phyloP scores from a whole-genome alignment of 2,113 vertebrate species.

The mouse (Mus musculus) region DNA sequence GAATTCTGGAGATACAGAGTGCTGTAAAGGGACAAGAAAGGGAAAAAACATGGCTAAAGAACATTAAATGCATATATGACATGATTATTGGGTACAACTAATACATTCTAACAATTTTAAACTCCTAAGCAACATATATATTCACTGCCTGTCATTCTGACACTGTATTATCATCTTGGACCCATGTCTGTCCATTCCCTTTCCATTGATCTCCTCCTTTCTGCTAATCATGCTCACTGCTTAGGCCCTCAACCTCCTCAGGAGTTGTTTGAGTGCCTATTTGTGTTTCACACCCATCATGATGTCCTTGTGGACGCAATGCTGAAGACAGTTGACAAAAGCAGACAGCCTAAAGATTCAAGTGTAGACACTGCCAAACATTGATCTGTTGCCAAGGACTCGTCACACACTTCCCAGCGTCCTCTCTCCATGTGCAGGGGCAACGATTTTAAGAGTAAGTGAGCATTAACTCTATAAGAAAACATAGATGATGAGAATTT shows the following conservation, averaged over 20 bases:
- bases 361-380: neutral
- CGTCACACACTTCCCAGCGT: neutral
- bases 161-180: neutral
- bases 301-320: neutral
- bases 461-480: neutral
- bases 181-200: neutral
- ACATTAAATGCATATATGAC: neutral
- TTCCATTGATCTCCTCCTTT: neutral
- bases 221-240: neutral
- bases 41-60: neutral
- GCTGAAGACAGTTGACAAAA: neutral
- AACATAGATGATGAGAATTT: neutral
- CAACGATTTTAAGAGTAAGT: neutral
- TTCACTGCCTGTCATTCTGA: too few species aligned
- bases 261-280: neutral
- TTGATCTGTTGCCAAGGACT: neutral
- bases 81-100: neutral
- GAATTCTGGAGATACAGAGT: too few species aligned
- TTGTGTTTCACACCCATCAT: neutral
- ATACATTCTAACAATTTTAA: neutral
- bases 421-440: neutral
- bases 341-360: neutral
- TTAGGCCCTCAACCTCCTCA: neutral
- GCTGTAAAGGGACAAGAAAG: neutral
- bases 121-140: neutral